phyloP scores from a whole-genome alignment of 2,113 vertebrate genomes.

The Gulo gulo region DNA sequence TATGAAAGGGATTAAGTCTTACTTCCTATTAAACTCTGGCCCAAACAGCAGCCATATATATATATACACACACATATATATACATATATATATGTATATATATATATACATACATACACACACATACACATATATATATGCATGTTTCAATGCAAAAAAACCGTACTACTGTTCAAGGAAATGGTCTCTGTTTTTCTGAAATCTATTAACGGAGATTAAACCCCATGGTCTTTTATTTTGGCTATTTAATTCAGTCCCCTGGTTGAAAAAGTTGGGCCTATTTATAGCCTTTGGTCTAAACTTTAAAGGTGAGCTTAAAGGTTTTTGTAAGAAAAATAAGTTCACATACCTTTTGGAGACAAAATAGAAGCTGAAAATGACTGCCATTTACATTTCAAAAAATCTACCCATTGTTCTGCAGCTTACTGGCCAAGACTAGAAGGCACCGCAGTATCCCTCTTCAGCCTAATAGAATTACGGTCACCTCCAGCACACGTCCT shows the following conservation, averaged over 20 bases:
- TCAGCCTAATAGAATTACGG: slow-evolving; percentile 38
- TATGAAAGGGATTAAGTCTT: slow-evolving; percentile 77
- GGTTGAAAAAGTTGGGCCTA: slow-evolving; percentile 70
- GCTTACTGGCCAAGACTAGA: slow-evolving; percentile 34
- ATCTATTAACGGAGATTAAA: slow-evolving; percentile 75
- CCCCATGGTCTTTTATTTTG: slow-evolving; percentile 65
- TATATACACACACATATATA: background rate
- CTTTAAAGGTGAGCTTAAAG: slow-evolving; percentile 79
- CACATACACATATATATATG: too few species aligned
- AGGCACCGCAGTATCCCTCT: background rate
- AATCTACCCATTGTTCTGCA: background rate
- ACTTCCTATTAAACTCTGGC: slow-evolving; percentile 44
- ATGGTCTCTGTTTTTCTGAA: slow-evolving; percentile 74
- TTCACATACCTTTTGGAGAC: background rate
- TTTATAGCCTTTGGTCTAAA: slow-evolving; percentile 74
- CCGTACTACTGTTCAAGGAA: slow-evolving; percentile 51
- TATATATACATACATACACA: too few species aligned
- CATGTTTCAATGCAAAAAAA: slow-evolving; percentile 63
- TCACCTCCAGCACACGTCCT: background rate
- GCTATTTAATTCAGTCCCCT: slow-evolving; percentile 71
- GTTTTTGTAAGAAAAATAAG: slow-evolving; percentile 66
- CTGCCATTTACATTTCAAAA: slow-evolving; percentile 57
- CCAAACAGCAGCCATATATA: slow-evolving; percentile 13
- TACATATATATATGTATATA: too few species aligned
- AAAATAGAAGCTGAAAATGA: slow-evolving; percentile 8